These are phyloP conservation scores for Calidris pygmaea DNA, from an alignment of 2,113 vertebrate genomes.

Conservation along the genomic window DNA sequence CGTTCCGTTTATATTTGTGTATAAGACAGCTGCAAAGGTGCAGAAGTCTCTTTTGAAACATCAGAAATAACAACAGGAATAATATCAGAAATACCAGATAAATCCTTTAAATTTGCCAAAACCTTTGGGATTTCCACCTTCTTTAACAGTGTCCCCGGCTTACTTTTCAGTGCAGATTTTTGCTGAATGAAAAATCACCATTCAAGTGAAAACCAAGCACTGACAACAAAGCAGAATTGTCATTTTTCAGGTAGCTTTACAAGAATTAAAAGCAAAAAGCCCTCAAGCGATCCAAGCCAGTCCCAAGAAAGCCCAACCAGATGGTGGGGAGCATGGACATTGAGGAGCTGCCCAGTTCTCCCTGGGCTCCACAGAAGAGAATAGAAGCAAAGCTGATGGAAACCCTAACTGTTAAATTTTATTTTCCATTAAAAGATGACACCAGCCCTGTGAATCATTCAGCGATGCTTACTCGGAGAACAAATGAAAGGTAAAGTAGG, in stretches of 20 bases:
- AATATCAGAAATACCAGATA: background rate
- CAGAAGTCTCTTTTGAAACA: background rate
- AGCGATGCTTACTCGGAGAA: background rate
- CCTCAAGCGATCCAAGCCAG: accelerated
- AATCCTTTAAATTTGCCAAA: background rate
- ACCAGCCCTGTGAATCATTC: background rate
- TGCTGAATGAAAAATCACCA: background rate
- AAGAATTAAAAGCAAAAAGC: background rate
- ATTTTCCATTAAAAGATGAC: background rate
- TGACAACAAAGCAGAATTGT: background rate
- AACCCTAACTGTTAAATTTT: background rate
- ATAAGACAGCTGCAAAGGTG: background rate
- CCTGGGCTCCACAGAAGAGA: background rate
- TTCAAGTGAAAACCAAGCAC: background rate
- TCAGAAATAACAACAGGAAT: background rate
- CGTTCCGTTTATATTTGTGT: background rate
- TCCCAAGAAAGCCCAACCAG: background rate
- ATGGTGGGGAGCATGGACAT: background rate
- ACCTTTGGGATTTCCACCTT: background rate
- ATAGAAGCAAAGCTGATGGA: background rate
- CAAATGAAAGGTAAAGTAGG: background rate
- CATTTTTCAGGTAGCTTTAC: background rate
- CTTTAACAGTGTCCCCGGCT: background rate
- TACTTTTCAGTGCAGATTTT: background rate
- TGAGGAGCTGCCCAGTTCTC: background rate